A percentile compares a stretch with the other conserved stretches of the same genome.
Conservation (phyloP, 2,113 vertebrate species). For the Oreocharis arfaki region DNA sequence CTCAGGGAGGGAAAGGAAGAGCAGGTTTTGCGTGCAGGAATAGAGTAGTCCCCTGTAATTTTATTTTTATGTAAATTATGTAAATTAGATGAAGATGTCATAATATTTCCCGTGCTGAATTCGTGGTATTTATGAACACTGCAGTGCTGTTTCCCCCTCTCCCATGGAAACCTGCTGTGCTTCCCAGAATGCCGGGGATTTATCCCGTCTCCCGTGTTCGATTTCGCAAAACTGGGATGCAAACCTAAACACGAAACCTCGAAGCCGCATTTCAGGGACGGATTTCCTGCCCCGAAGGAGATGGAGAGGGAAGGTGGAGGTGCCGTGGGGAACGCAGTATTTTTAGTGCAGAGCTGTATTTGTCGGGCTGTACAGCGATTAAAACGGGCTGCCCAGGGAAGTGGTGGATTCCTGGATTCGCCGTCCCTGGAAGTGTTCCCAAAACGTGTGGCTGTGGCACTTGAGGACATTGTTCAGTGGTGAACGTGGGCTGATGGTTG, state of each 20-base stretch:
- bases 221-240: neutral
- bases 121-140: neutral
- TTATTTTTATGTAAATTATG: neutral
- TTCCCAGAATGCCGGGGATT: neutral
- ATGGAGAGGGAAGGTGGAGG: neutral
- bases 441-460: neutral
- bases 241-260: neutral
- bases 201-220: neutral
- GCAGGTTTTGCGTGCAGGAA: neutral
- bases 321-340: accelerated
- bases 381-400: neutral
- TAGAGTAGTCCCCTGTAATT: neutral
- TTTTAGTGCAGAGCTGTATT: neutral
- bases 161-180: neutral
- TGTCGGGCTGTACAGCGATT: neutral
- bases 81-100: neutral
- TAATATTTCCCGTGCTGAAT: neutral
- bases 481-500: accelerated
- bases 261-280: neutral
- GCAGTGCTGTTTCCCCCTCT: neutral
- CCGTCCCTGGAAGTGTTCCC: neutral
- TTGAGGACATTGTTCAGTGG: neutral
- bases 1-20: neutral
- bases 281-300: neutral
- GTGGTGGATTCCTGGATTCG: neutral